A percentile compares a stretch with the other conserved stretches of the same genome.
These are phyloP conservation scores for Mionectes olivaceus DNA, from an alignment of 2,797 vertebrate species.

Conservation along the genomic window DNA sequence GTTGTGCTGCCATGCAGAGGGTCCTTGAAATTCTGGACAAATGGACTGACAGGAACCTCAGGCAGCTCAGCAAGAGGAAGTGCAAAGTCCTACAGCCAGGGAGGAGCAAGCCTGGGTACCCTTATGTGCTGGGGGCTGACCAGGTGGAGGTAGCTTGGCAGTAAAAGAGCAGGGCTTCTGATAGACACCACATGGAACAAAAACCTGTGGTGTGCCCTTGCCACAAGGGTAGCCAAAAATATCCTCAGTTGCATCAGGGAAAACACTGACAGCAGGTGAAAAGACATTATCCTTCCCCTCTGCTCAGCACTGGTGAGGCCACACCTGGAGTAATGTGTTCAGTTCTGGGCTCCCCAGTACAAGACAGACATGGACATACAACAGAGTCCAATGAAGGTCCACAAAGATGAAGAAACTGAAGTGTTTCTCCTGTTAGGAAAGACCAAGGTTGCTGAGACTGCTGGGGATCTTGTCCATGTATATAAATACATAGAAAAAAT, in stretches of 20 bases:
- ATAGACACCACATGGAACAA: background rate
- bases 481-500: background rate
- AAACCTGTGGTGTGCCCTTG: background rate
- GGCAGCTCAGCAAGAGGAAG: background rate
- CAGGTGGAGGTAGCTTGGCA: background rate
- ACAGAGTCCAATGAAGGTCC: background rate
- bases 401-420: background rate
- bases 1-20: background rate
- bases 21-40: background rate
- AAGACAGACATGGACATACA: background rate
- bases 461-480: background rate
- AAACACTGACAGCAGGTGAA: background rate
- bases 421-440: background rate
- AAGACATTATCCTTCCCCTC: background rate
- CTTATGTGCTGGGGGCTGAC: background rate
- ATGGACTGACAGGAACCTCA: background rate
- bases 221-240: background rate
- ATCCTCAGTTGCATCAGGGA: background rate
- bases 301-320: accelerated
- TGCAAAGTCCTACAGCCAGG: background rate
- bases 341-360: accelerated
- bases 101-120: background rate
- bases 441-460: background rate
- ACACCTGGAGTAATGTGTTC: background rate
- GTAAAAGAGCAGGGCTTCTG: background rate